Evolutionary conservation across 2,797 vertebrate genomes (phyloP).

Genomic region (Melanotaenia trifasciata): DNA sequence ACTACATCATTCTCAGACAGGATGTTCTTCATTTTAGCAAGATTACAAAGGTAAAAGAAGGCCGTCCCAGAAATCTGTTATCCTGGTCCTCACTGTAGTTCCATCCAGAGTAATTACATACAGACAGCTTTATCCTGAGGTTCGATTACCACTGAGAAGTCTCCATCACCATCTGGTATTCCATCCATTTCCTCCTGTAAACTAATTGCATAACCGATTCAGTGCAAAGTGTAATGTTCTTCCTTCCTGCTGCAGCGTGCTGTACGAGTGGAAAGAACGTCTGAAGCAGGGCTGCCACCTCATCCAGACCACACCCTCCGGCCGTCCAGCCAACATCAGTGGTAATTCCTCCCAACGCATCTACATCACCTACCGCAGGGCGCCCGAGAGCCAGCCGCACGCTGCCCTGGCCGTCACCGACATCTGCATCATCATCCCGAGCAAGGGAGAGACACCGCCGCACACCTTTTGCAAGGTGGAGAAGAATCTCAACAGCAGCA

Average conservation of each 20-base stretch:
- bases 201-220: not conserved
- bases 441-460: slow-evolving; percentile 92
- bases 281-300: slow-evolving; percentile 93
- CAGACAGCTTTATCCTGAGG: too few species aligned
- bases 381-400: slow-evolving; percentile 88
- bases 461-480: slow-evolving; percentile 97
- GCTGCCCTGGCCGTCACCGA: slow-evolving; percentile 92
- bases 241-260: slow-evolving; percentile 79
- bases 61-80: too few species aligned
- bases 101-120: too few species aligned
- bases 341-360: slow-evolving; percentile 90
- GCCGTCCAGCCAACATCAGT: slow-evolving; percentile 92
- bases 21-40: too few species aligned
- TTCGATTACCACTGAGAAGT: too few species aligned
- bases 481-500: slow-evolving; percentile 94
- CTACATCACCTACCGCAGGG: slow-evolving; percentile 92
- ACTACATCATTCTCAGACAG: too few species aligned
- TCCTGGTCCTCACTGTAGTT: too few species aligned
- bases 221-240: slow-evolving; percentile 16
- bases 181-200: too few species aligned
- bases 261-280: slow-evolving; percentile 96
- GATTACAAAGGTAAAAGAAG: too few species aligned
- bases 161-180: too few species aligned
- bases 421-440: slow-evolving; percentile 93
- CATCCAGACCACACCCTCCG: slow-evolving; percentile 90